Base-by-base conservation (phyloP, 2,888 invertebrate genomes). In the Koerneria pararmatus region DNA sequence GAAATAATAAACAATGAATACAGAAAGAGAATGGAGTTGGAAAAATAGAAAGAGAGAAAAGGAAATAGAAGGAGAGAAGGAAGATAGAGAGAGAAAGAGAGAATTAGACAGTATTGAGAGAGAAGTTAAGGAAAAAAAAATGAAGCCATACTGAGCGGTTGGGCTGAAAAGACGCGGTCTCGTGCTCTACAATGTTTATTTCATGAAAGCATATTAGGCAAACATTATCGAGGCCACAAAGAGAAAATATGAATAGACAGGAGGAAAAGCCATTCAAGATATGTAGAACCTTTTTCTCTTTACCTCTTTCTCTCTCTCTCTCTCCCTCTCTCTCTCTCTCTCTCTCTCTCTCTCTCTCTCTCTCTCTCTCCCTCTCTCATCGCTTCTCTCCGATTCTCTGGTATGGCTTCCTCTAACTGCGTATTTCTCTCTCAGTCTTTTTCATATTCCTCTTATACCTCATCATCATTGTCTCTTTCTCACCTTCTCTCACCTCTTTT, bases 351-450 rank as follows among this genome's bases (percentile, higher is more conserved):
- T 37, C 15, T 29, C 53, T 54, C n/a, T 48, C 54, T 37, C 57
- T 65, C 46, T 57, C 24, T 60, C 64, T 59, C 62, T 41, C 51
- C 58, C 11, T 54, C 56, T 57, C 19, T 60, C 35, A 35, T 48
- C 46, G 37, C 32, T 57, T 46, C 35, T n/a, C 48, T 60, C 60
- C 37, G 37, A 15, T 19, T 41, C 48, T 32, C 46, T 46, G 48
- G 46, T 60, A 48, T 31, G 49, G 46, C 60, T 48, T 15, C 46
- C 22, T 34, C 58, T 46, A 15, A 37, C 41, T 22, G 29, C 48
- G 6, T 60, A 46, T 60, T 49, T 60, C 32, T 34, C 60, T 31
- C 41, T 58, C 37, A 32, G 58, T 58, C 41, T 46, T 34, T 60
- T 22, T 60, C 32, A n/a, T n/a, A n/a, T n/a, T n/a, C n/a, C n/a